Percentiles rank a stretch among this genome's conserved stretches.
phyloP scores from a whole-genome alignment of 2,797 vertebrate genomes.

The Hypotaenidia philippensis region DNA sequence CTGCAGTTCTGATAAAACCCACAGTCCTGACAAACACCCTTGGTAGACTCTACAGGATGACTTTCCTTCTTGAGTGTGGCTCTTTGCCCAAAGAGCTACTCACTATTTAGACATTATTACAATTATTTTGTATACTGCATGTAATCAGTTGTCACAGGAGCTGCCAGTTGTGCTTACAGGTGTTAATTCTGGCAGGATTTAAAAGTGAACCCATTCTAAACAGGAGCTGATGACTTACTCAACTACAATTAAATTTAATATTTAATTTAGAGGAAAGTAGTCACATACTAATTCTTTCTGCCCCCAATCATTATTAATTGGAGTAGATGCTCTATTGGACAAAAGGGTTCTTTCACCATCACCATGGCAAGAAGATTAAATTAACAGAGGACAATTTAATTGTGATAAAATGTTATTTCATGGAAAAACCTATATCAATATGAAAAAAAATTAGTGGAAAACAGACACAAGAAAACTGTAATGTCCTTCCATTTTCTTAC shows the following conservation, averaged over 20 bases:
- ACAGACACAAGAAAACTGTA: neutral
- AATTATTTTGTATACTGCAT: neutral
- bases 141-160: neutral
- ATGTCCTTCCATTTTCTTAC: neutral
- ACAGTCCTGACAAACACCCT: neutral
- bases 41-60: neutral
- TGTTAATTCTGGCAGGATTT: neutral
- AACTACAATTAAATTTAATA: neutral
- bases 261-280: neutral
- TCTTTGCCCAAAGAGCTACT: neutral
- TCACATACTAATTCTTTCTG: neutral
- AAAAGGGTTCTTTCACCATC: neutral
- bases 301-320: neutral
- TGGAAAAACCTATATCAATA: neutral
- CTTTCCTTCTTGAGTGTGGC: neutral
- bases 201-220: neutral
- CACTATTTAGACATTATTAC: neutral
- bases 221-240: neutral
- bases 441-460: neutral
- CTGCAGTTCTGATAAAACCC: neutral
- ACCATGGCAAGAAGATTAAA: neutral
- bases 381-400: neutral
- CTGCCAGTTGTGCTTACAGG: neutral
- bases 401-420: neutral
- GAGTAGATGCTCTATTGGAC: neutral